Percentiles rank a stretch among this genome's conserved stretches.
Conservation (phyloP, 2,797 vertebrate genomes). For the Setipinna tenuifilis region DNA sequence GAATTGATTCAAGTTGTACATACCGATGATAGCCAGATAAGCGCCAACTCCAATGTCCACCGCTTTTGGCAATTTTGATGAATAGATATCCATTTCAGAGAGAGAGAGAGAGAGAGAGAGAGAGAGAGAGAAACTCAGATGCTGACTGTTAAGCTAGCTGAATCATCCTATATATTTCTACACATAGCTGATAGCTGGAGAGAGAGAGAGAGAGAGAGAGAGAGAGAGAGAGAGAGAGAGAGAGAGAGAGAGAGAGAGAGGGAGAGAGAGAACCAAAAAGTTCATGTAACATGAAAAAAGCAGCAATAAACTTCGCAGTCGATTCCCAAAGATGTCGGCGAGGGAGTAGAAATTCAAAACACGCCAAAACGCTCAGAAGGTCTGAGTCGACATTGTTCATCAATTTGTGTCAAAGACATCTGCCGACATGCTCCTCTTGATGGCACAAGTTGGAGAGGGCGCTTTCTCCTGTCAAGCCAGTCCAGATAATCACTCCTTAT, state of each 20-base stretch:
- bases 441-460: background rate
- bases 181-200: no score
- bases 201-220: no score
- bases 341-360: background rate
- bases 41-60: conserved; percentile 70
- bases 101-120: background rate
- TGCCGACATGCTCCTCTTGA: background rate
- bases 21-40: conserved; percentile 72
- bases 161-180: no score
- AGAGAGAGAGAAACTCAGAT: no score
- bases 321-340: background rate
- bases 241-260: no score
- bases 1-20: conserved; percentile 38
- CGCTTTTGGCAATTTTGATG: conserved; percentile 67
- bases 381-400: background rate
- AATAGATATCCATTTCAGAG: conserved; percentile 68
- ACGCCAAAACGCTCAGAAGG: background rate
- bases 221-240: no score
- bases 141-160: no score
- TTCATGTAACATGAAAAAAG: background rate
- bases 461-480: background rate
- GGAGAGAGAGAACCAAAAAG: background rate
- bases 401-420: conserved; percentile 25
- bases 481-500: background rate
- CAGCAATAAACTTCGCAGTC: background rate